Evolutionary conservation across 2,797 vertebrate species (phyloP), one percentile per base, ranked within the genome.

Genomic region (Acanthopagrus latus): DNA sequence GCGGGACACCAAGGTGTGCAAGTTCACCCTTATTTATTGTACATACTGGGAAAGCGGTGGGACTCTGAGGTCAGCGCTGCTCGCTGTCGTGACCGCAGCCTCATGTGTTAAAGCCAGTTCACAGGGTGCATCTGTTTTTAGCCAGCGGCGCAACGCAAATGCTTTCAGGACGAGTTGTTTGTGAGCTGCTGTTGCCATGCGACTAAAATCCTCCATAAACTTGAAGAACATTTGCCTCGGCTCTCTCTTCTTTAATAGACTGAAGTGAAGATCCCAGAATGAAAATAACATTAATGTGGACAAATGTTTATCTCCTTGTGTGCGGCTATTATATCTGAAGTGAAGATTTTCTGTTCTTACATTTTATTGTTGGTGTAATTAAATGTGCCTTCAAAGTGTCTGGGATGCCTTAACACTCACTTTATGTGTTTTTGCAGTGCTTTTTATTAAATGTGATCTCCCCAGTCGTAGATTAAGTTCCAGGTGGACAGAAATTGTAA

Each of bases 121-220:
- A 3, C 23, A 46, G 33, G 41, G 23, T 43, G 20, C 52, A 52
- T 69, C 23, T 41, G 27, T 38, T 86, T 74, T 64, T 27, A 71
- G 56, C 27, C 20, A 3, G 64, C 4, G 12, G 29, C 3, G 7
- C n/a, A 7, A 43, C 21, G 48, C 12, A 18, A 51, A 69, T 2
- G 7, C 23, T 47, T 17, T 38, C 6, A 50, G 46, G 51, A 57
- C 0, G 0, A 23, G 25, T 23, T 84, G 64, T 71, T 64, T 76
- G 44, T 33, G 67, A 48, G 55, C 56, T 21, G 41, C 76, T 33
- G 71, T 76, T 88, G 81, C 83, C 67, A 68, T 16, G 79, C 4
- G 0, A 83, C 74, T 60, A 60, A 81, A 81, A 82, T 75, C 20
- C 17, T 66, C 16, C 52, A 52, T 27, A 21, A 80, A 64, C 16